Evolutionary conservation across 2,797 vertebrate species (phyloP).

Genomic region (Alcedo quadribrachys): DNA sequence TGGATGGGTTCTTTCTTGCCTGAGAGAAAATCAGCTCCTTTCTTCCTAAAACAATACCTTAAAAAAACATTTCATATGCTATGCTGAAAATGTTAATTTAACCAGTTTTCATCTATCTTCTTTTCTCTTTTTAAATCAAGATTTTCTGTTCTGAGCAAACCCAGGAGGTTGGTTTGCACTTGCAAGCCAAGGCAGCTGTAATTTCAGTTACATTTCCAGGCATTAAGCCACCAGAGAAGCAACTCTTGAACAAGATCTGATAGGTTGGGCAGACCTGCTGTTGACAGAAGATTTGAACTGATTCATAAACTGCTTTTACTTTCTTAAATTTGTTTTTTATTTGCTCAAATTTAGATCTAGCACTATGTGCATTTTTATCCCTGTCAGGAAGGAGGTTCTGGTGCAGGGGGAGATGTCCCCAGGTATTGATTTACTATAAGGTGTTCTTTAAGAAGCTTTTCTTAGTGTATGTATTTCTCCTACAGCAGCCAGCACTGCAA

Average conservation of each 20-base stretch:
- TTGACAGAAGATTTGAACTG: not conserved
- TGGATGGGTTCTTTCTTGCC: not conserved
- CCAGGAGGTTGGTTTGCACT: not conserved
- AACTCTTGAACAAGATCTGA: not conserved
- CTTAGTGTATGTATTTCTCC: not conserved
- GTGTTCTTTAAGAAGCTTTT: not conserved
- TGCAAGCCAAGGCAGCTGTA: not conserved
- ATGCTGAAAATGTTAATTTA: not conserved
- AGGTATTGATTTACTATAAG: not conserved
- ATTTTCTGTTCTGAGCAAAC: not conserved
- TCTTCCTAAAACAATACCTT: not conserved
- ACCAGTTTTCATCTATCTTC: not conserved
- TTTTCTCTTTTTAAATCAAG: not conserved
- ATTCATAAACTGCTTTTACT: not conserved
- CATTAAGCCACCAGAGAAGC: not conserved
- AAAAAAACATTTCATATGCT: not conserved
- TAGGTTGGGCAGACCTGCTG: not conserved
- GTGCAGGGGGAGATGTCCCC: not conserved
- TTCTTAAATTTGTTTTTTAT: not conserved
- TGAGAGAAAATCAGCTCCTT: not conserved
- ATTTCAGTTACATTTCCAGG: not conserved
- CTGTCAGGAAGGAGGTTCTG: not conserved
- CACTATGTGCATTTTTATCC: not conserved
- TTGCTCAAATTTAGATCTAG: not conserved
- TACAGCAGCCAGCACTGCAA: not conserved